These are phyloP conservation scores for Danio rerio DNA, from an alignment of 2,113 vertebrate species.

Conservation along the genomic window GRCz12tu NC_133189.1:8120501-8121000, in stretches of 20 bases:
- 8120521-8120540: neutral
- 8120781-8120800: slow-evolving; percentile 65
- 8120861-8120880: slow-evolving; percentile 38
- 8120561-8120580: neutral
- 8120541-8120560: neutral
- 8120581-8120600: neutral
- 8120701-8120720: neutral
- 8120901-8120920: slow-evolving; percentile 43
- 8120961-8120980: slow-evolving; percentile 48
- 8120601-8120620: neutral
- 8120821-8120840: slow-evolving; percentile 57
- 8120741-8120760: slow-evolving; percentile 51
- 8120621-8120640: slow-evolving; percentile 8
- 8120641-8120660: neutral
- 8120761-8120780: slow-evolving; percentile 63
- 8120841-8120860: slow-evolving; percentile 63
- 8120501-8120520: neutral
- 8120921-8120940: slow-evolving; percentile 39
- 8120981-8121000: slow-evolving; percentile 55
- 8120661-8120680: slow-evolving; percentile 35
- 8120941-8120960: slow-evolving; percentile 56
- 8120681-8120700: slow-evolving; percentile 46
- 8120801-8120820: slow-evolving; percentile 53
- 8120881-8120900: slow-evolving; percentile 35
- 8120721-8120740: neutral